phyloP scores from a whole-genome alignment of 2,113 vertebrate species.

The Atlantisia rogersi region DNA sequence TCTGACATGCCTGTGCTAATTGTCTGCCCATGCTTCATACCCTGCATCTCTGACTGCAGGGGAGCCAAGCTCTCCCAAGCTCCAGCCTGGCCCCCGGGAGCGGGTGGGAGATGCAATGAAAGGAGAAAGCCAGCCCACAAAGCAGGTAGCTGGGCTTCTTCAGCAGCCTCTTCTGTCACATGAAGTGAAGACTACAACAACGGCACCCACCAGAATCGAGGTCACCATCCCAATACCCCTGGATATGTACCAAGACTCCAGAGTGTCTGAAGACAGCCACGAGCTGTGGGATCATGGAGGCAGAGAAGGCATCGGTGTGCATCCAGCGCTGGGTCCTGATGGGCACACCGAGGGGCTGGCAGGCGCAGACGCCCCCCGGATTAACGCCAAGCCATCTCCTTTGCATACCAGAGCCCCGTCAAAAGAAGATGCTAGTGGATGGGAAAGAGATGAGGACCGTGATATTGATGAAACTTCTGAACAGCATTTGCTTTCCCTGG shows the following conservation, averaged over 20 bases:
- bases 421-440: neutral
- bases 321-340: neutral
- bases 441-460: constrained; percentile 51
- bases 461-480: constrained; percentile 52
- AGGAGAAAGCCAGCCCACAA: neutral
- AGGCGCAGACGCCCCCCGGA: neutral
- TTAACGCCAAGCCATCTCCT: neutral
- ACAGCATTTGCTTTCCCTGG: constrained; percentile 5
- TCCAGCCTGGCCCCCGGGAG: neutral
- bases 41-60: constrained; percentile 47
- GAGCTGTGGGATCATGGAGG: neutral
- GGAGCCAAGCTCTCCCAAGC: constrained; percentile 2
- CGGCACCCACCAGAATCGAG: constrained; percentile 35
- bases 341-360: neutral
- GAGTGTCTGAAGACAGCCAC: neutral
- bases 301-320: neutral
- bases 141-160: neutral
- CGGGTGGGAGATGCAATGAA: neutral
- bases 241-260: constrained; percentile 31
- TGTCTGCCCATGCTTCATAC: constrained; percentile 23
- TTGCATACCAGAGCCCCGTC: neutral
- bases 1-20: constrained; percentile 40
- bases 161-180: neutral
- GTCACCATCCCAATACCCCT: constrained; percentile 14
- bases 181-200: neutral